A percentile compares a stretch with the other conserved stretches of the same genome.
These are phyloP conservation scores for Acleris holmiana DNA, from an alignment of 2,888 invertebrate species.

Conservation along the genomic window DNA sequence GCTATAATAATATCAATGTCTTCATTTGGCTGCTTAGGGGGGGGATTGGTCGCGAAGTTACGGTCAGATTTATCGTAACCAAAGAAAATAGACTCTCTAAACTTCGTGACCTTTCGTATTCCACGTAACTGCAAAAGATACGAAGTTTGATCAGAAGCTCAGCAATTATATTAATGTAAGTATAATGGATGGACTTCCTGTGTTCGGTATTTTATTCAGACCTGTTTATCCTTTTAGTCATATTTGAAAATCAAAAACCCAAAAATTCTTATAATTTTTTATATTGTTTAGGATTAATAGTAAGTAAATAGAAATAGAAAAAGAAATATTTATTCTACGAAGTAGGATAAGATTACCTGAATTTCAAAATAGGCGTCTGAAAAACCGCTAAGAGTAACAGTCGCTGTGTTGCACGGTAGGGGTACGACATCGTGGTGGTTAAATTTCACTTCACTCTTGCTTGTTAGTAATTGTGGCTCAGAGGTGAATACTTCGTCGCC, in stretches of 20 bases:
- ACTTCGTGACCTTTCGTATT: conserved; percentile 43
- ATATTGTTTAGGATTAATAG: too few relatives aligned
- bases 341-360: conserved; percentile 50
- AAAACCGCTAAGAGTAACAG: conserved; percentile 50
- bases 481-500: conserved; percentile 55
- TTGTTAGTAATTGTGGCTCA: conserved; percentile 43
- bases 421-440: conserved; percentile 60
- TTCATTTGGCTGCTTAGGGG: conserved; percentile 42
- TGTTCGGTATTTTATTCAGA: too few relatives aligned
- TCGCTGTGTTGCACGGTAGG: conserved; percentile 44
- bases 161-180: too few relatives aligned
- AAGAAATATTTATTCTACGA: too few relatives aligned
- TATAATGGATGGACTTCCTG: too few relatives aligned
- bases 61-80: conserved; percentile 61
- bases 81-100: conserved; percentile 51
- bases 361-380: conserved; percentile 58
- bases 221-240: neutral
- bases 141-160: neutral
- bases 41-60: conserved; percentile 47
- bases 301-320: too few relatives aligned
- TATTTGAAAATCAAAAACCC: too few relatives aligned
- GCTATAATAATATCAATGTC: conserved; percentile 64
- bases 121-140: conserved; percentile 62
- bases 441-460: conserved; percentile 48
- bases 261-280: too few relatives aligned